Evolutionary conservation across 2,113 vertebrate genomes (phyloP), one percentile per base, ranked within the genome.

Genomic region (Cairina moschata): DNA sequence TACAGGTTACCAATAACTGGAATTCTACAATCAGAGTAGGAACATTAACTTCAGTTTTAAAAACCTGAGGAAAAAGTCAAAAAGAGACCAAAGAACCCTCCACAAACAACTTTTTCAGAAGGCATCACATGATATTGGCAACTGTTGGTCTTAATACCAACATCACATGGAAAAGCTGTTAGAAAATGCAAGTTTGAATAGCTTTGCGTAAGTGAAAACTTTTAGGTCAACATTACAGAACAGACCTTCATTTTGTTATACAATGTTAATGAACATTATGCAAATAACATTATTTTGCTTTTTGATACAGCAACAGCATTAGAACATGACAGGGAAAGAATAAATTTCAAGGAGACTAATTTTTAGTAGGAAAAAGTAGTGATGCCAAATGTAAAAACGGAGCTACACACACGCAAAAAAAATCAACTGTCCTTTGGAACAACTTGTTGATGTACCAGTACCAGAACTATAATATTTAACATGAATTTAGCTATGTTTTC

Each of bases 131-230:
- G 32, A 18, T 29, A 83, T 6, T 79, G 23, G 13, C 74, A 93
- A 73, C 21, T 32, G 10, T 50, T 34, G 15, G 8, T 71, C 34
- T 68, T 34, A 31, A 34, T 15, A 77, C 2, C 42, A 42, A 36
- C 11, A 40, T 28, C 29, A 66, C 0, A 2, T 2, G 2, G 17
- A 80, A 22, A 87, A 40, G 7, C 3, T 11, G 8, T 42, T 66
- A 81, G 76, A 18, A 9, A 42, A 0, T 18, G 26, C 11, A 62
- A 75, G 18, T 6, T 29, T 54, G 26, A 83, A 36, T 32, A 82
- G 9, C 8, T 60, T 32, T 73, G 18, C 31, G 60, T 28, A 65
- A 52, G 12, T 56, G 10, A 8, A 90, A 79, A 67, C 10, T 44
- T 88, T 29, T 10, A 79, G 28, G 7, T 73, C 44, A 50, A 34